Percentiles rank a stretch among this genome's conserved stretches.
Evolutionary conservation across 2,113 vertebrate species (phyloP).

Genomic region (Microcebus ravelobensis): DNA sequence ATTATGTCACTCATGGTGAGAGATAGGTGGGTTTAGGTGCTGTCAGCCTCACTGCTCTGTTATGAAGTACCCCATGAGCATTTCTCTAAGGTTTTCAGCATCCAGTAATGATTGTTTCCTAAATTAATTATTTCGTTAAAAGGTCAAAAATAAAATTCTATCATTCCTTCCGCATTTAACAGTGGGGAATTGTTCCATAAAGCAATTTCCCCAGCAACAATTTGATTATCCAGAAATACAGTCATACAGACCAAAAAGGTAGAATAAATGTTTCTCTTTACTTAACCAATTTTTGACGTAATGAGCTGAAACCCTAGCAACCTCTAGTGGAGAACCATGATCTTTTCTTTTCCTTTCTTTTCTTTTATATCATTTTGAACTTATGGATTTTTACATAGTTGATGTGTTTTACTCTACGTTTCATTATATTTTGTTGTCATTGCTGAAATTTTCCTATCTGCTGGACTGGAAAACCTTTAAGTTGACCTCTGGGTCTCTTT

Average conservation of each 20-base stretch:
- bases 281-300: background rate
- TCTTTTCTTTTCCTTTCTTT: background rate
- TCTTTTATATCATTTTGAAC: background rate
- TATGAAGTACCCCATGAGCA: background rate
- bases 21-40: rapidly evolving
- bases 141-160: background rate
- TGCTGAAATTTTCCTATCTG: background rate
- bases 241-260: background rate
- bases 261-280: background rate
- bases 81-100: background rate
- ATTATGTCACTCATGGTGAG: background rate
- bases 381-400: background rate
- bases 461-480: background rate
- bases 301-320: background rate
- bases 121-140: background rate
- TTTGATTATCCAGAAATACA: background rate
- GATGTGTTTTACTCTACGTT: background rate
- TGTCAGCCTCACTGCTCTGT: background rate
- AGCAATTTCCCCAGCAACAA: background rate
- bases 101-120: background rate
- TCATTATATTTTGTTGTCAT: background rate
- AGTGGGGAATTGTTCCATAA: background rate
- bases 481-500: background rate
- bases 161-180: background rate
- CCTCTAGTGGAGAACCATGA: background rate